A percentile compares a stretch with the other conserved stretches of the same genome.
Conservation (phyloP, 2,113 vertebrate species). For the Siniperca chuatsi region DNA sequence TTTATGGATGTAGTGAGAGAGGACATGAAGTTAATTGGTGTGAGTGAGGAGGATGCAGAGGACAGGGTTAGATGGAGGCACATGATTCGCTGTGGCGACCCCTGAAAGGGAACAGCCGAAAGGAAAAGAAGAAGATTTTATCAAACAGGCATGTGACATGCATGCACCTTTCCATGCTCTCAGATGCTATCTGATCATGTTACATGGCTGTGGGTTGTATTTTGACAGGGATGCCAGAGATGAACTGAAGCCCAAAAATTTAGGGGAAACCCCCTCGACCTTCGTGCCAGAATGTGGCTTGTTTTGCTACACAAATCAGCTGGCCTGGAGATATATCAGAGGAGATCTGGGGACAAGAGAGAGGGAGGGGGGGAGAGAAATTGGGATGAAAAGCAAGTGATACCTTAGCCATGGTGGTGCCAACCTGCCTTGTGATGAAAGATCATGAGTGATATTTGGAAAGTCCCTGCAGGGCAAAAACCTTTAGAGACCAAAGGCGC, state of each 20-base stretch:
- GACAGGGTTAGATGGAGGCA: too few species aligned
- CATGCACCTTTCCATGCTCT: conserved; percentile 23
- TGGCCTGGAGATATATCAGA: conserved; percentile 47
- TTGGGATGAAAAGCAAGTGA: conserved; percentile 44
- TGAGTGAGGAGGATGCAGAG: too few species aligned
- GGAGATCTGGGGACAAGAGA: conserved; percentile 25
- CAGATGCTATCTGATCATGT: conserved; percentile 40
- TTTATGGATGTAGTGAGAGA: too few species aligned
- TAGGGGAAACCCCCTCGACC: conserved; percentile 45
- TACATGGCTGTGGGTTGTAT: conserved; percentile 36
- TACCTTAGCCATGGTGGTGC: conserved; percentile 42
- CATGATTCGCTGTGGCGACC: too few species aligned
- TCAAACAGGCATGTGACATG: conserved; percentile 48
- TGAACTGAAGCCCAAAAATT: conserved; percentile 29
- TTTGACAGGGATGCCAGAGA: conserved; percentile 43
- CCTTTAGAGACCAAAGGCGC: background rate
- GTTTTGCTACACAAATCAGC: conserved; percentile 66
- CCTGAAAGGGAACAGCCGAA: too few species aligned
- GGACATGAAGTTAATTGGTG: too few species aligned
- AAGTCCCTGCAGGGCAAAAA: conserved; percentile 53
- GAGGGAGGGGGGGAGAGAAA: background rate
- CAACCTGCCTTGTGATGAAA: conserved; percentile 60
- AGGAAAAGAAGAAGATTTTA: background rate
- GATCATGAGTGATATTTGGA: conserved; percentile 57
- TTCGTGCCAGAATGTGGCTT: conserved; percentile 45